Conservation (phyloP, 1,140 invertebrate species). For the Aricia agestis region DNA sequence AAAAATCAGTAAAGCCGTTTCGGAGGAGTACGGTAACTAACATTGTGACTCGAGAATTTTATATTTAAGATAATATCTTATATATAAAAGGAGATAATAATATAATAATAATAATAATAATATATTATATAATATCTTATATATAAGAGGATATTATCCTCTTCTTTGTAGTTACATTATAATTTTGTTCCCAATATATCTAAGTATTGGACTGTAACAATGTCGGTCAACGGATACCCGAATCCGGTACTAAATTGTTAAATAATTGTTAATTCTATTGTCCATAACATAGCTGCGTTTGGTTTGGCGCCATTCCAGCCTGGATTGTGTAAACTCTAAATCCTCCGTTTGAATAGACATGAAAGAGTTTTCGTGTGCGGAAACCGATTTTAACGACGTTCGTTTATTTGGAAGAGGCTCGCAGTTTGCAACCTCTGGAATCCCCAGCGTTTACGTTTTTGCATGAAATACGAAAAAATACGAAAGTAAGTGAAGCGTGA, state of each 20-base stretch:
- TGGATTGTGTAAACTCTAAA: constrained; percentile 24
- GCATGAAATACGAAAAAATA: background rate
- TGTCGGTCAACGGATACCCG: background rate
- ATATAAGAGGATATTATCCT: too few relatives aligned
- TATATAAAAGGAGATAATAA: too few relatives aligned
- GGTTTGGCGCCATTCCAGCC: constrained; percentile 6
- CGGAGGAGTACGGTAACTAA: too few relatives aligned
- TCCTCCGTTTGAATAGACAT: constrained; percentile 52
- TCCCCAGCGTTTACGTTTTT: background rate
- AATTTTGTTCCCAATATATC: background rate
- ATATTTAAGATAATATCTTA: too few relatives aligned
- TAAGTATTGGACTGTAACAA: background rate
- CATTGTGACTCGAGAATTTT: too few relatives aligned
- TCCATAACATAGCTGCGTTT: constrained; percentile 8
- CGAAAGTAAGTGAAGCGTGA: background rate
- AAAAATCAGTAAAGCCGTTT: too few relatives aligned
- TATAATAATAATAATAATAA: too few relatives aligned
- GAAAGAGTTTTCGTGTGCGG: constrained; percentile 55
- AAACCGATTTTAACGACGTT: constrained; percentile 40
- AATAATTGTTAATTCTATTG: constrained; percentile 16
- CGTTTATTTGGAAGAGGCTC: constrained; percentile 39
- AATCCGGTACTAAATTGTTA: background rate
- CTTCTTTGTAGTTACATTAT: too few relatives aligned
- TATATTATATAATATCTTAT: too few relatives aligned
- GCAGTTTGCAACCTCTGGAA: background rate